phyloP scores from a whole-genome alignment of 2,888 invertebrate genomes.

The Taphrorychus bicolor region DNA sequence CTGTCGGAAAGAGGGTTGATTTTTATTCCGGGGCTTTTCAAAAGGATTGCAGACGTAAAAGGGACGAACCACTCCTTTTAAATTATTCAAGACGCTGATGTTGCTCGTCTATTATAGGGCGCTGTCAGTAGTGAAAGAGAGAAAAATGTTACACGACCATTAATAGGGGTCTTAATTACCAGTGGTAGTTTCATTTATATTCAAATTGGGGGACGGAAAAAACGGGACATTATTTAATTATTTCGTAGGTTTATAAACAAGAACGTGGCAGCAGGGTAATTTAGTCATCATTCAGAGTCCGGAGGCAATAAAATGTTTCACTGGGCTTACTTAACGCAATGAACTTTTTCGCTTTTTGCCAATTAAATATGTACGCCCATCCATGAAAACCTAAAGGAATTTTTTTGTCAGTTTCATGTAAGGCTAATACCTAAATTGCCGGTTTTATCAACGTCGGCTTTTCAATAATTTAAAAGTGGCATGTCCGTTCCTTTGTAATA shows the following conservation, averaged over 20 bases:
- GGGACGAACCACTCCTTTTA: background rate
- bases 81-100: conserved; percentile 4
- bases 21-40: conserved; percentile 9
- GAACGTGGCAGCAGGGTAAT: background rate
- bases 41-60: conserved; percentile 3
- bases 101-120: background rate
- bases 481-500: conserved; percentile 29
- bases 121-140: background rate
- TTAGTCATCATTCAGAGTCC: conserved; percentile 2
- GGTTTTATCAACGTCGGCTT: conserved; percentile 2
- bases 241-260: conserved; percentile 17
- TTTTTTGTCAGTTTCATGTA: conserved; percentile 6
- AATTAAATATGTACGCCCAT: background rate
- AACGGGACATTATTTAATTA: conserved; percentile 18
- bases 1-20: conserved; percentile 16
- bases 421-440: too few species aligned
- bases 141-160: background rate
- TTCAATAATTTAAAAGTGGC: conserved; percentile 24
- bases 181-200: conserved; percentile 13
- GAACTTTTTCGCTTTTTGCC: conserved; percentile 6
- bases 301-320: conserved; percentile 14
- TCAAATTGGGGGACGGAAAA: conserved; percentile 14
- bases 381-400: background rate
- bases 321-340: conserved; percentile 18
- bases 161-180: background rate